Evolutionary conservation across 1,140 invertebrate species (phyloP).

Genomic region (Schlechtendalia chinensis): DNA sequence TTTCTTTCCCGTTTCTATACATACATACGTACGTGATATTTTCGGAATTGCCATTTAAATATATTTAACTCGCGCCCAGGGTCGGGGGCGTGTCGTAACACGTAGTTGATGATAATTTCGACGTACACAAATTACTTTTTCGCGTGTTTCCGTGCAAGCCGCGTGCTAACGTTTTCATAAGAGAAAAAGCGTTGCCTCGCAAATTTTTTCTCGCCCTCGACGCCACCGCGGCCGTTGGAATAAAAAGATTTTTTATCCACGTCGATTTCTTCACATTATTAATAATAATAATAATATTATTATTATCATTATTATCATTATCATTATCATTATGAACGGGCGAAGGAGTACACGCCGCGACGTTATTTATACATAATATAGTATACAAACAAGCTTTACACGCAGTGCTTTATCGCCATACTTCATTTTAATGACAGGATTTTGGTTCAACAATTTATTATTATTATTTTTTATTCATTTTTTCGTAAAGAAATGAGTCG

Average conservation of each 20-base stretch:
- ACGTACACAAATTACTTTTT: constrained; percentile 45
- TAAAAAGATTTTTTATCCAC: constrained; percentile 25
- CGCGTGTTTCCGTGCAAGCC: constrained; percentile 22
- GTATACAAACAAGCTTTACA: background rate
- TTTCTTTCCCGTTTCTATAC: background rate
- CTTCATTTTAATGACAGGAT: constrained; percentile 27
- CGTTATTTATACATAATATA: constrained; percentile 2
- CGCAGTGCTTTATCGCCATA: background rate
- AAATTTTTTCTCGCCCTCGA: background rate
- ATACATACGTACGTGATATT: constrained; percentile 4
- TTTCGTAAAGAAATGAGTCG: constrained; percentile 13
- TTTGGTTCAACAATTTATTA: constrained; percentile 30
- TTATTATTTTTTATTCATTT: background rate
- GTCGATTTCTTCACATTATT: constrained; percentile 11
- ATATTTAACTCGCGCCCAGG: background rate
- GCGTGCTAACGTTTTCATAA: background rate
- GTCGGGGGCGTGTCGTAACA: constrained; percentile 25
- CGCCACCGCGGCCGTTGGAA: background rate
- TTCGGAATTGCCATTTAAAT: constrained; percentile 31
- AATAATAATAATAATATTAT: too few species aligned
- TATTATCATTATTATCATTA: too few species aligned
- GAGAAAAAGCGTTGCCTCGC: constrained; percentile 23
- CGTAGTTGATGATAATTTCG: constrained; percentile 42
- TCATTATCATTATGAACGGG: constrained; percentile 11
- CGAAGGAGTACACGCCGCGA: background rate